A percentile compares a stretch with the other conserved stretches of the same genome.
Evolutionary conservation across 2,797 vertebrate genomes (phyloP).

Genomic region (Enteromius fasciolatus): DNA sequence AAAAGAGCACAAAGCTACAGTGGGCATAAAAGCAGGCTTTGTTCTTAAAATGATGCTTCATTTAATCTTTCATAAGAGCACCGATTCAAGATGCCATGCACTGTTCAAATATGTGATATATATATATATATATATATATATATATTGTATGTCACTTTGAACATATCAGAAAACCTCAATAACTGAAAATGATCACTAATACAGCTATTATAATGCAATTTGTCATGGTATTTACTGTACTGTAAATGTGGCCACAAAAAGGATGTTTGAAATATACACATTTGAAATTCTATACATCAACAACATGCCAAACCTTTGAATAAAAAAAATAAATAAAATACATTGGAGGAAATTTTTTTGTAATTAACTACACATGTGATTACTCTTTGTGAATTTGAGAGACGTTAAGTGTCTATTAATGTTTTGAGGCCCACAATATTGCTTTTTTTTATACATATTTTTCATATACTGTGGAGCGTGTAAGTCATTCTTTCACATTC

Average conservation of each 20-base stretch:
- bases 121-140: too few species aligned
- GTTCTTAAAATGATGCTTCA: background rate
- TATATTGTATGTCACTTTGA: too few species aligned
- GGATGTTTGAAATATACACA: background rate
- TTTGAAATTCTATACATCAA: background rate
- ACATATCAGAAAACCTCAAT: background rate
- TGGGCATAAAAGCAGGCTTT: conserved; percentile 16
- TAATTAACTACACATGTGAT: background rate
- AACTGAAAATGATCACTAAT: background rate
- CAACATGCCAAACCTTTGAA: background rate
- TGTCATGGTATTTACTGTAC: background rate
- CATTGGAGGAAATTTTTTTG: too few species aligned
- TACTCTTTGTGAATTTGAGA: background rate
- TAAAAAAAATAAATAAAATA: background rate
- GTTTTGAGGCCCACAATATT: background rate
- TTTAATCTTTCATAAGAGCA: background rate
- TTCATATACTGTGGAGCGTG: background rate
- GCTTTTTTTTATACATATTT: too few species aligned
- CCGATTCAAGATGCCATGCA: background rate
- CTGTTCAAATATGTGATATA: background rate
- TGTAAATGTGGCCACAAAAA: background rate
- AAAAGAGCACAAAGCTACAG: conserved; percentile 4
- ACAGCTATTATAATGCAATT: background rate
- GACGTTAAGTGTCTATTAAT: background rate
- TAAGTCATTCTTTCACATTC: background rate